Conservation (phyloP, 2,113 vertebrate genomes). For the Poeciliopsis turrubarensis region DNA sequence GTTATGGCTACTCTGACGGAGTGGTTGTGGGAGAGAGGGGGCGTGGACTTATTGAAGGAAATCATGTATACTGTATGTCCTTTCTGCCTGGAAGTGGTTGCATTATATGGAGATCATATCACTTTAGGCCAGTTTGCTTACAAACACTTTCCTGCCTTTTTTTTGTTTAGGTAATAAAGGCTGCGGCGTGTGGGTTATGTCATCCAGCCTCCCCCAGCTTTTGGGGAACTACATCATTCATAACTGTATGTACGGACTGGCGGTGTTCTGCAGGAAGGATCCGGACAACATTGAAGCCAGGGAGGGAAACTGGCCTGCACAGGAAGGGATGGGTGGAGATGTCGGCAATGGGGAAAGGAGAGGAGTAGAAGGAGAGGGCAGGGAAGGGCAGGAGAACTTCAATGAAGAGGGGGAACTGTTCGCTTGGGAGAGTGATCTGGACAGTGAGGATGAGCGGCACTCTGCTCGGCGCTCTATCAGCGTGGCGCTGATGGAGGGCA, state of each 20-base stretch:
- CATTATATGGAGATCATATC: background rate
- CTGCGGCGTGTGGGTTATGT: constrained; percentile 91
- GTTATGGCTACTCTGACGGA: constrained; percentile 88
- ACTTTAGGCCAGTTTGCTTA: background rate
- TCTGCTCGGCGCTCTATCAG: constrained; percentile 80
- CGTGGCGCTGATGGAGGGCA: constrained; percentile 86
- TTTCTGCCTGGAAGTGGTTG: background rate
- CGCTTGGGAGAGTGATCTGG: constrained; percentile 86
- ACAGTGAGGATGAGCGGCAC: constrained; percentile 85
- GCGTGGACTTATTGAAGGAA: constrained; percentile 89
- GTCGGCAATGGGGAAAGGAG: constrained; percentile 68
- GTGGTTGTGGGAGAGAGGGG: constrained; percentile 90
- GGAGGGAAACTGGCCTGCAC: constrained; percentile 77
- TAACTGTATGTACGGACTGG: constrained; percentile 88
- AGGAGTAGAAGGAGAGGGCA: constrained; percentile 70
- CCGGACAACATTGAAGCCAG: constrained; percentile 68
- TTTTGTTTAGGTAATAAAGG: constrained; percentile 84
- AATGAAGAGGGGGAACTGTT: constrained; percentile 87
- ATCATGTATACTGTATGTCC: constrained; percentile 87
- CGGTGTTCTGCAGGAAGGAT: constrained; percentile 89
- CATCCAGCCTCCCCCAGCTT: constrained; percentile 89
- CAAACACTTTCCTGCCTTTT: background rate
- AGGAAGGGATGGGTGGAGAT: constrained; percentile 67
- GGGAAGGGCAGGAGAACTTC: constrained; percentile 84
- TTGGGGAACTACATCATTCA: constrained; percentile 87